phyloP scores from a whole-genome alignment of 1,140 invertebrate genomes.

The Brachionus koreanus region DNA sequence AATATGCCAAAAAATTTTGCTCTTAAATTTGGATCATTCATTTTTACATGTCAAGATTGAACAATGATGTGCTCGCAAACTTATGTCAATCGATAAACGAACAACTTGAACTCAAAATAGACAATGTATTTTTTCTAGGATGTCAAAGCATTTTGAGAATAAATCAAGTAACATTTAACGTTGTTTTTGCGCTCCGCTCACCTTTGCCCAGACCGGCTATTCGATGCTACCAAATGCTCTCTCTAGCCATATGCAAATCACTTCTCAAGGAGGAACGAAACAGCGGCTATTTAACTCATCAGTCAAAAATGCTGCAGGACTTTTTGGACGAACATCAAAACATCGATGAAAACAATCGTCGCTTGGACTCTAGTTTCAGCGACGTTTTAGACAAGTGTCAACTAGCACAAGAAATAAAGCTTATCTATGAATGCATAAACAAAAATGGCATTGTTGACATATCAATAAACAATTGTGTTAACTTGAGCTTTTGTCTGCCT shows the following conservation, averaged over 20 bases:
- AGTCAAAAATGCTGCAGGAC: neutral
- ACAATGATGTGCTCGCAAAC: conserved; percentile 4
- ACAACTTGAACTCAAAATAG: conserved; percentile 35
- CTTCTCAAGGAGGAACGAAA: conserved; percentile 26
- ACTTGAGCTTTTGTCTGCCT: conserved; percentile 36
- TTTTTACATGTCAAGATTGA: neutral
- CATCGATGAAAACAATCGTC: conserved; percentile 20
- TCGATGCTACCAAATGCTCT: conserved; percentile 11
- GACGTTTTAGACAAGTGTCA: neutral
- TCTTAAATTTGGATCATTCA: neutral
- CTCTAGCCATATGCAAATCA: neutral
- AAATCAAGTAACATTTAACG: conserved; percentile 31
- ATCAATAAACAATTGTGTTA: conserved; percentile 28
- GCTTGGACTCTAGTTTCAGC: conserved; percentile 16
- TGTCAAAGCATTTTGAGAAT: conserved; percentile 13
- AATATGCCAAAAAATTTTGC: neutral
- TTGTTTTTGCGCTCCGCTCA: conserved; percentile 28
- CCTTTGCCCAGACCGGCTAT: conserved; percentile 28
- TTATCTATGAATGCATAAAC: conserved; percentile 17
- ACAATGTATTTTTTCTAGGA: conserved; percentile 33
- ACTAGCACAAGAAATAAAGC: conserved; percentile 22
- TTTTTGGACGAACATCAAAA: conserved; percentile 18
- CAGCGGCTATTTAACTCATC: neutral
- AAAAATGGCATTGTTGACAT: conserved; percentile 1
- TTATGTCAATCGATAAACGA: conserved; percentile 17